Evolutionary conservation across 2,888 invertebrate genomes (phyloP).

Genomic region (Folsomia candida): DNA sequence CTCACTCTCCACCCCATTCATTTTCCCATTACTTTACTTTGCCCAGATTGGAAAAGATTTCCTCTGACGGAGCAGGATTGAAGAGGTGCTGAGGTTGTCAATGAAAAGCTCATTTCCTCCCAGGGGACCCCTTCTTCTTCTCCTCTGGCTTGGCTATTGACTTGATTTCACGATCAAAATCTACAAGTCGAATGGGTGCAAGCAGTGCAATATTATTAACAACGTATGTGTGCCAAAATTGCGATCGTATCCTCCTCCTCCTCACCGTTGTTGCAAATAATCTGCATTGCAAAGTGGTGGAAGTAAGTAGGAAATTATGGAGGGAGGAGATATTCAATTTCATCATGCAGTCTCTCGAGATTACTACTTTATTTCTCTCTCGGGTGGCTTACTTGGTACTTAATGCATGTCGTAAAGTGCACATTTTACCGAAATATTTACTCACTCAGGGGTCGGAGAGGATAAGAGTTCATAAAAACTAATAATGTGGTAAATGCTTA

Average conservation of each 20-base stretch:
- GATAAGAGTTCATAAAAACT: too few species aligned
- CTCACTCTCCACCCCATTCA: background rate
- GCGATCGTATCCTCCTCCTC: background rate
- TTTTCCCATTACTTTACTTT: background rate
- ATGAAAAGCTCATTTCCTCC: constrained; percentile 6
- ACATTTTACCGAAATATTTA: background rate
- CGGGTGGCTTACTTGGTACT: background rate
- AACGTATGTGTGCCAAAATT: background rate
- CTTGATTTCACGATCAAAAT: background rate
- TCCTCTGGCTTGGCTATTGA: background rate
- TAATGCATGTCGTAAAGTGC: background rate
- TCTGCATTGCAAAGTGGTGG: background rate
- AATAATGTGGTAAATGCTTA: too few species aligned
- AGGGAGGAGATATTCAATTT: background rate
- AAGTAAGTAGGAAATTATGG: too few species aligned
- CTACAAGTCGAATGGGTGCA: background rate
- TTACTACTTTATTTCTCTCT: background rate
- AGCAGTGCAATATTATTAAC: background rate
- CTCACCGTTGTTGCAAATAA: too few species aligned
- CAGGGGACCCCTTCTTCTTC: background rate
- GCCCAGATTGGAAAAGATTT: background rate
- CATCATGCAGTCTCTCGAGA: background rate
- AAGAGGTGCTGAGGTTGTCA: constrained; percentile 2
- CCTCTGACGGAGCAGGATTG: background rate
- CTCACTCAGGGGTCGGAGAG: too few species aligned